Evolutionary conservation across 2,797 vertebrate genomes (phyloP).

Genomic region (Chromobotia macracanthus): DNA sequence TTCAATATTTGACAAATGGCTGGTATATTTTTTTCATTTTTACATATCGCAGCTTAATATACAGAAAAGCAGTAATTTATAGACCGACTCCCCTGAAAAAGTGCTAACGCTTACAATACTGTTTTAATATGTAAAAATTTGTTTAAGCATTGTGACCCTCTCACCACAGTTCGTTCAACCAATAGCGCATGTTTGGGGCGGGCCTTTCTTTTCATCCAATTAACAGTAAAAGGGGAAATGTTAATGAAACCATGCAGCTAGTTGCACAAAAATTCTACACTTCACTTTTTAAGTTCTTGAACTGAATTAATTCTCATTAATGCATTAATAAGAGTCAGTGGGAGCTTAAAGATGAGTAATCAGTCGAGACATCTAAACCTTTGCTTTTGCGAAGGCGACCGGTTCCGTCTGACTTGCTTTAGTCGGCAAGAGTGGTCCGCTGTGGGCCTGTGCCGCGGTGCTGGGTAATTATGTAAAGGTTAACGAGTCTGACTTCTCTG

Average conservation of each 20-base stretch:
- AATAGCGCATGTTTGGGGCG: too few species aligned
- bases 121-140: too few species aligned
- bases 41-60: neutral
- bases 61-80: neutral
- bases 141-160: too few species aligned
- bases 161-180: too few species aligned
- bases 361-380: constrained; percentile 10
- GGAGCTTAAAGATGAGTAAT: constrained; percentile 11
- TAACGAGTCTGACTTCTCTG: constrained; percentile 57
- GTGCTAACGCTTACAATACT: too few species aligned
- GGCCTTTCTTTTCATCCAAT: too few species aligned
- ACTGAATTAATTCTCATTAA: too few species aligned
- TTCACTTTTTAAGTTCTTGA: too few species aligned
- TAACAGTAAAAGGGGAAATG: too few species aligned
- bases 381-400: constrained; percentile 6
- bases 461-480: constrained; percentile 52
- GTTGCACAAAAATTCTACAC: too few species aligned
- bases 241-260: too few species aligned
- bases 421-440: neutral
- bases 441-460: constrained; percentile 5
- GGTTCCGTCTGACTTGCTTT: neutral
- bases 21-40: neutral
- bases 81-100: too few species aligned
- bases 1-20: constrained; percentile 17
- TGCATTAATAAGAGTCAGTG: neutral